Evolutionary conservation across 2,888 invertebrate species (phyloP), one percentile per base, ranked within the genome.

Genomic region (Epinotia ramella): DNA sequence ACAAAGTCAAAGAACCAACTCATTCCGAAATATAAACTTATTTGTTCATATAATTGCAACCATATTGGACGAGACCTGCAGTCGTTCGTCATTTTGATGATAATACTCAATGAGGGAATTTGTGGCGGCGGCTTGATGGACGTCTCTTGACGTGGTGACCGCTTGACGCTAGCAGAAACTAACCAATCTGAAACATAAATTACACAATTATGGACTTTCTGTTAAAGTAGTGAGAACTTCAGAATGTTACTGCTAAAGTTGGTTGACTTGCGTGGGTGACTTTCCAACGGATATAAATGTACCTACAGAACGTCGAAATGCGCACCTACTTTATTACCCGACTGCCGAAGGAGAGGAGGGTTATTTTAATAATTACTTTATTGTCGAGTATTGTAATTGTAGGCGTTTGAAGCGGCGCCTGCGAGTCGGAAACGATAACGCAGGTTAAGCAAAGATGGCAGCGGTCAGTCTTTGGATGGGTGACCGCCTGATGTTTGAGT

Each of bases 81-180:
- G 13, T 59, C 64, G 65, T 74, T 64, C 20, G 70, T 74, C 70
- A 74, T 74, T 74, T 4, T 65, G 74, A 70, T 74, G 59, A 70
- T 70, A 65, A 28, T 28, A 69, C 69, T 74, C 59, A 70, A 65
- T 70, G 65, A 69, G 33, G 69, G 64, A 24, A 44, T 74, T 59
- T 59, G 74, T 57, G 63, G 59, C 57, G 63, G 59, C 57, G 13
- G 33, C 28, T 63, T 63, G 59, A 74, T 65, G 40, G 59, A 70
- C 9, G 57, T 59, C 63, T 73, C 73, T 24, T 68, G 68, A 68
- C 73, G 11, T 24, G 56, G 16, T 56, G 57, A 59, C 63, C 68
- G 62, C 73, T 46, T 64, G 63, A 57, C 73, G 68, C 7, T 33
- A 28, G 12, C 44, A 62, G n/a, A 18, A 9, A 24, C 57, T 59